A percentile compares a stretch with the other conserved stretches of the same genome.
Evolutionary conservation across 2,888 invertebrate genomes (phyloP).

Genomic region (Zaprionus lineosus): DNA sequence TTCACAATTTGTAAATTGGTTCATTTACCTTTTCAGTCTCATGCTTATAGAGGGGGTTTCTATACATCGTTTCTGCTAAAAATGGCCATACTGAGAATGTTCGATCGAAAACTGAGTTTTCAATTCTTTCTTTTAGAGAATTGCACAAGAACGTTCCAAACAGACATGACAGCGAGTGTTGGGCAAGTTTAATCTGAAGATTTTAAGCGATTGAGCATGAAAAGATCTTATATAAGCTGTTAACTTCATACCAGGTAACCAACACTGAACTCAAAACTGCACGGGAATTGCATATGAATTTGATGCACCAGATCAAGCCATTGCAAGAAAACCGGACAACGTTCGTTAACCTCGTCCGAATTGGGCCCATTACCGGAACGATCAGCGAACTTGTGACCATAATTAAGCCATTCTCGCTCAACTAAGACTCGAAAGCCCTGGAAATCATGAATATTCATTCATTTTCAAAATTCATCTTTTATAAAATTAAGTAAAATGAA

Average conservation of each 20-base stretch:
- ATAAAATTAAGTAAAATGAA: neutral
- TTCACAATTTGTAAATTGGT: neutral
- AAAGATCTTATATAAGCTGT: neutral
- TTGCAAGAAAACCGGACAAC: slow-evolving; percentile 98
- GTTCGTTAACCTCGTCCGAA: slow-evolving; percentile 94
- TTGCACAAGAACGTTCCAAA: slow-evolving; percentile 99
- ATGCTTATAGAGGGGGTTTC: slow-evolving; percentile 92
- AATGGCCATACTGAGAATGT: slow-evolving; percentile 95
- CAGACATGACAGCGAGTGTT: slow-evolving; percentile 97
- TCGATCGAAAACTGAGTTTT: slow-evolving; percentile 86
- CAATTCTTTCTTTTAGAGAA: slow-evolving; percentile 88
- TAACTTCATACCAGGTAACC: slow-evolving; percentile 96
- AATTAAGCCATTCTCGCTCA: slow-evolving; percentile 98
- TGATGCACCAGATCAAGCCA: slow-evolving; percentile 99
- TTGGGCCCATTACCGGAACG: slow-evolving; percentile 93
- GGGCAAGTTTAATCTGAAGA: slow-evolving; percentile 94
- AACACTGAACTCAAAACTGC: slow-evolving; percentile 97
- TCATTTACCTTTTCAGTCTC: slow-evolving; percentile 80
- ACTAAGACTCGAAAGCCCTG: slow-evolving; percentile 96
- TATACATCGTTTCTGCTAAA: slow-evolving; percentile 89
- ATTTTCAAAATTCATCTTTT: neutral
- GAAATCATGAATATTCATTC: slow-evolving; percentile 25
- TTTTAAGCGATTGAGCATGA: neutral
- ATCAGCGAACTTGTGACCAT: slow-evolving; percentile 99
- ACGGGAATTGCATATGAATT: slow-evolving; percentile 92